Conservation (phyloP, 2,888 invertebrate species). For the Tetragonula carbonaria region DNA sequence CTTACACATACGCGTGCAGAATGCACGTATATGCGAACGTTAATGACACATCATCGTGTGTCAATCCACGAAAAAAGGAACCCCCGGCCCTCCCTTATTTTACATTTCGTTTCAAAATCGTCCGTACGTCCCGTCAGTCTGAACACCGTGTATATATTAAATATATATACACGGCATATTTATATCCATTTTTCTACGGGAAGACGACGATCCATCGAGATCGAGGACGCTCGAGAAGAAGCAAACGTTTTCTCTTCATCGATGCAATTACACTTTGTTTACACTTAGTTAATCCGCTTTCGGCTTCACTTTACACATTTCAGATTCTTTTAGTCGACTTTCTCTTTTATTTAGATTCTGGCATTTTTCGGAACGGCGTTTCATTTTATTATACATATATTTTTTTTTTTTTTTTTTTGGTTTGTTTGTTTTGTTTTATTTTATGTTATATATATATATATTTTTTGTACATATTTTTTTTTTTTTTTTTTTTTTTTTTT, state of each 20-base stretch:
- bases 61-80: constrained; percentile 26
- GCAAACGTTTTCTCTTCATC: constrained; percentile 66
- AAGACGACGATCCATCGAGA: constrained; percentile 74
- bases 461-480: constrained; percentile 14
- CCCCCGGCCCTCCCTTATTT: background rate
- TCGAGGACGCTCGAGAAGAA: constrained; percentile 75
- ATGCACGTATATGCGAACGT: constrained; percentile 39
- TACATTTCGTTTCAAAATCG: constrained; percentile 7
- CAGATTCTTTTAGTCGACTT: constrained; percentile 62
- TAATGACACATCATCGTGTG: constrained; percentile 30
- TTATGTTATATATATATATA: constrained; percentile 4
- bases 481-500: constrained; percentile 58
- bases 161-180: background rate
- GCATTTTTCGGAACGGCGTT: constrained; percentile 57
- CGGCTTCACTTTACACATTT: constrained; percentile 56
- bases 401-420: background rate
- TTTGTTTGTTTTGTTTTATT: background rate
- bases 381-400: constrained; percentile 47
- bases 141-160: constrained; percentile 42
- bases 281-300: constrained; percentile 54
- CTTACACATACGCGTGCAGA: constrained; percentile 31
- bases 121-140: constrained; percentile 67
- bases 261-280: constrained; percentile 45
- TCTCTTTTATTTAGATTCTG: constrained; percentile 55
- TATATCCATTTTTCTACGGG: constrained; percentile 60